phyloP scores from a whole-genome alignment of 2,888 invertebrate genomes.

The Drosophila phalerata region DNA sequence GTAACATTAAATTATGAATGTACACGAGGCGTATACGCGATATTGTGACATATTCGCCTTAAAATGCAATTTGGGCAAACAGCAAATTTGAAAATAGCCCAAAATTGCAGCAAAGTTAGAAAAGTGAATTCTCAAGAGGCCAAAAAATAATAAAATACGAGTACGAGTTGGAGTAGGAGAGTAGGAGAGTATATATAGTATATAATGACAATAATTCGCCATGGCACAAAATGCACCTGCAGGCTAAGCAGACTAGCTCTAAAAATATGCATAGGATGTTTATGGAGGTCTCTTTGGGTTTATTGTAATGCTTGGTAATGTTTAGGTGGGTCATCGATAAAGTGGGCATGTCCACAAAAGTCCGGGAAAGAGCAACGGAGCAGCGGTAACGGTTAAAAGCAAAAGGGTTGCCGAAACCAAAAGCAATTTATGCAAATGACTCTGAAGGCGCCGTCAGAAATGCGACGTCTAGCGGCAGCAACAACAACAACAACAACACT shows the following conservation, averaged over 20 bases:
- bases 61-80: conserved; percentile 42
- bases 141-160: conserved; percentile 17
- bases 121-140: conserved; percentile 37
- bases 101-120: conserved; percentile 43
- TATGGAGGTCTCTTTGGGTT: conserved; percentile 28
- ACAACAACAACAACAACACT: conserved; percentile 12
- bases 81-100: conserved; percentile 50
- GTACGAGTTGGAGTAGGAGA: conserved; percentile 35
- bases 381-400: conserved; percentile 14
- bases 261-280: conserved; percentile 54
- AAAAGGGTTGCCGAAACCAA: conserved; percentile 70
- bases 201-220: conserved; percentile 80
- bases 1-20: conserved; percentile 10
- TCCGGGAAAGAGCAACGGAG: conserved; percentile 44
- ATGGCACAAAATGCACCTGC: conserved; percentile 78
- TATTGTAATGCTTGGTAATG: conserved; percentile 43
- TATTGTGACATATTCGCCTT: conserved; percentile 53
- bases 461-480: conserved; percentile 44
- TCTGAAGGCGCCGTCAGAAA: conserved; percentile 77
- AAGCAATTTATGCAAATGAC: conserved; percentile 80
- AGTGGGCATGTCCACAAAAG: conserved; percentile 56
- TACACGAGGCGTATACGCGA: conserved; percentile 50
- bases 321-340: conserved; percentile 64
- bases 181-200: conserved; percentile 30
- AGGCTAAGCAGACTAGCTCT: conserved; percentile 58